A percentile compares a stretch with the other conserved stretches of the same genome.
Evolutionary conservation across 2,113 vertebrate species (phyloP).

Genomic region (Alethe castanea): DNA sequence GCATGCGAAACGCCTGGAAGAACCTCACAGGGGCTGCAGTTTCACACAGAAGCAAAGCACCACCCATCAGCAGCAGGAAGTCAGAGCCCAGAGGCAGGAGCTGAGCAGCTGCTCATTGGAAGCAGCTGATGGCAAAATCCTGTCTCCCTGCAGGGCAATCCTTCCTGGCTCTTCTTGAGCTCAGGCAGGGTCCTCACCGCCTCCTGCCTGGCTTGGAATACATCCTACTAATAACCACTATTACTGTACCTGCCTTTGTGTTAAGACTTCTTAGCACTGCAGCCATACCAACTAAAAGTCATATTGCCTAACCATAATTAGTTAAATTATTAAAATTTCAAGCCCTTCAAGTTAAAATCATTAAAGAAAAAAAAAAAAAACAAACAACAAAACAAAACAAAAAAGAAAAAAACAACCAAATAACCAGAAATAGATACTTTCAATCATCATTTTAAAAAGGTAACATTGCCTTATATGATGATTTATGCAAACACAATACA

Average conservation of each 20-base stretch:
- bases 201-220: neutral
- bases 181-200: neutral
- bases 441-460: neutral
- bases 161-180: neutral
- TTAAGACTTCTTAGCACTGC: neutral
- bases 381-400: too few species aligned
- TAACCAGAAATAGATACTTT: neutral
- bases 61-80: neutral
- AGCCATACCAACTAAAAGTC: neutral
- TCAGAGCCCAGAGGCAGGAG: neutral
- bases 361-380: too few species aligned
- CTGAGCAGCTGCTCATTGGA: neutral
- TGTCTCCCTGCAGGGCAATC: neutral
- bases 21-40: neutral
- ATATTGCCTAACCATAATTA: neutral
- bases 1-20: neutral
- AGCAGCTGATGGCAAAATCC: neutral
- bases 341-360: neutral
- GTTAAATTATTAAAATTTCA: neutral
- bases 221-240: neutral
- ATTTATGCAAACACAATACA: slow-evolving; percentile 10
- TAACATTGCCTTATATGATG: neutral
- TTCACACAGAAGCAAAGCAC: neutral
- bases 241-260: neutral
- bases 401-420: neutral